Percentiles rank a stretch among this genome's conserved stretches.
Conservation (phyloP, 37 sponge, comb jelly and placozoan species). For the Dysidea cf. avara region DNA sequence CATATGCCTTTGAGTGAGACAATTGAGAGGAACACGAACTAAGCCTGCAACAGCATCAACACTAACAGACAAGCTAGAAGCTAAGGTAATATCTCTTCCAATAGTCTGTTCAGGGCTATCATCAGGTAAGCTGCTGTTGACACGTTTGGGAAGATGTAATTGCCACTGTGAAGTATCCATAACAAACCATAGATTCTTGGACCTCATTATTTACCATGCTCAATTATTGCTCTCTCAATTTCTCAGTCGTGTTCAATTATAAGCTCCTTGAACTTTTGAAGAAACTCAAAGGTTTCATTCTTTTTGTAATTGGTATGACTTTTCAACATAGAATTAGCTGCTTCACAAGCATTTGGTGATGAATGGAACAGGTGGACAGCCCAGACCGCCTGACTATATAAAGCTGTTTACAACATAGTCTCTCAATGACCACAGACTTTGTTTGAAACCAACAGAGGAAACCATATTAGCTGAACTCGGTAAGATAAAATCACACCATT, state of each 20-base stretch:
- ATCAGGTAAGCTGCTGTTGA: too few species aligned
- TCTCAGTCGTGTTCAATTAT: conserved; percentile 31
- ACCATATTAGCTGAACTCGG: not conserved
- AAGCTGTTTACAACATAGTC: conserved; percentile 8
- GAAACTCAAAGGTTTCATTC: conserved; percentile 20
- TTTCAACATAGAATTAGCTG: conserved; percentile 33
- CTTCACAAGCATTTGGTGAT: conserved; percentile 38
- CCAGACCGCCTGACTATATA: conserved; percentile 23
- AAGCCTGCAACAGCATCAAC: conserved; percentile 9
- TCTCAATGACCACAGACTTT: not conserved
- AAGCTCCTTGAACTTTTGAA: conserved; percentile 16
- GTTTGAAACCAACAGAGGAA: conserved; percentile 16
- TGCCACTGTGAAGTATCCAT: conserved; percentile 23
- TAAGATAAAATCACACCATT: not conserved
- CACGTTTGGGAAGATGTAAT: not conserved
- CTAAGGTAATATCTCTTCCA: too few species aligned
- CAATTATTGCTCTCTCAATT: conserved; percentile 37
- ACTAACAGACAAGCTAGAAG: conserved; percentile 18
- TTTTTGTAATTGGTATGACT: conserved; percentile 35
- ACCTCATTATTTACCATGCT: conserved; percentile 22
- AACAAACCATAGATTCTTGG: conserved; percentile 25
- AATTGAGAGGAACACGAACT: conserved; percentile 25
- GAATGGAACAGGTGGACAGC: conserved; percentile 24
- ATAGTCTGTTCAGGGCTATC: too few species aligned
- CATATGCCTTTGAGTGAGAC: conserved; percentile 49